Evolutionary conservation across 1,140 invertebrate species (phyloP).

Genomic region (Sycobia sp.): DNA sequence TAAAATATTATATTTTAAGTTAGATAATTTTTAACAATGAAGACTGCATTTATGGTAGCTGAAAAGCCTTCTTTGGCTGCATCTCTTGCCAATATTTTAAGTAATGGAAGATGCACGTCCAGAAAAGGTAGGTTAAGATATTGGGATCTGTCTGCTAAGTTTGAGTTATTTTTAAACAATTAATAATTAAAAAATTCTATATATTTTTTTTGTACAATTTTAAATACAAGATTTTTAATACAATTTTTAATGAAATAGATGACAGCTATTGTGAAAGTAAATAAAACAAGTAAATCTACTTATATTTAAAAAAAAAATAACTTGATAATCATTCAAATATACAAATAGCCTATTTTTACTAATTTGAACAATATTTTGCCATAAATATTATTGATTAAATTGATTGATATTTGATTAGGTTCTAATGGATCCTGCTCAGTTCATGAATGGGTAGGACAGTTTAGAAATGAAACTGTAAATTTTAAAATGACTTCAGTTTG

Average conservation of each 20-base stretch:
- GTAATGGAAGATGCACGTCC: constrained; percentile 79
- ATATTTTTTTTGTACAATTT: constrained; percentile 19
- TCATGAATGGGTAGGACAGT: constrained; percentile 90
- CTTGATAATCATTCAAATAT: too few relatives aligned
- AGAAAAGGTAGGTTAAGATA: constrained; percentile 78
- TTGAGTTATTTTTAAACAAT: constrained; percentile 13
- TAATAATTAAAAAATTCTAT: constrained; percentile 10
- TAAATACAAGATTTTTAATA: too few relatives aligned
- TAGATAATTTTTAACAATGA: constrained; percentile 67
- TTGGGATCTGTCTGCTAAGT: constrained; percentile 24
- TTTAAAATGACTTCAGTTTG: constrained; percentile 99
- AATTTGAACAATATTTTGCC: constrained; percentile 1
- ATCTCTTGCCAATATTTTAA: constrained; percentile 93
- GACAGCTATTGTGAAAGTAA: too few relatives aligned
- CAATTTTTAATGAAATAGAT: too few relatives aligned
- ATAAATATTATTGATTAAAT: not conserved
- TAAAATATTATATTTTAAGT: constrained; percentile 22
- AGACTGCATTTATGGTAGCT: constrained; percentile 96
- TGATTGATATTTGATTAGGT: constrained; percentile 60
- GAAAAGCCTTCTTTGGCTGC: constrained; percentile 98
- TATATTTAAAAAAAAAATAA: too few relatives aligned
- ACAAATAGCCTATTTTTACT: not conserved
- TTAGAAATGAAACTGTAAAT: constrained; percentile 72
- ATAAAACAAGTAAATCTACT: too few relatives aligned
- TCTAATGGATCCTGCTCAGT: constrained; percentile 90